These are phyloP conservation scores for Cotesia congregata DNA, from an alignment of 2,888 invertebrate genomes.

Conservation along the genomic window DNA sequence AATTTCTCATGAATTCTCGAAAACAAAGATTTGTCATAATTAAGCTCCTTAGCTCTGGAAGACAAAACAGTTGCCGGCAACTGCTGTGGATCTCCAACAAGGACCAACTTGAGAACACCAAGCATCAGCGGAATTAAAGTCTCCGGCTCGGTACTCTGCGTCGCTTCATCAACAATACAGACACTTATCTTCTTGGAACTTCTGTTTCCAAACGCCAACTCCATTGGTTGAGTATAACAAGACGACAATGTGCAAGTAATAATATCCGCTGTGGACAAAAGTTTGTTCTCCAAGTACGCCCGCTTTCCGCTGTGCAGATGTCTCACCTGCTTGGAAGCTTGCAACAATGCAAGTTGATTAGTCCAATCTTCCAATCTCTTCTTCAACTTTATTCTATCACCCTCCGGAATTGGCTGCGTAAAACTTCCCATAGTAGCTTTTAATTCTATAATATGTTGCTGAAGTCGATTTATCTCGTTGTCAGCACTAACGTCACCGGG, in stretches of 20 bases:
- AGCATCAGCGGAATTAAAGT: conserved; percentile 84
- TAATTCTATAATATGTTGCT: conserved; percentile 9
- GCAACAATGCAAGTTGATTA: neutral
- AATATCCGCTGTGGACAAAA: conserved; percentile 77
- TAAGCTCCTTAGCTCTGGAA: conserved; percentile 79
- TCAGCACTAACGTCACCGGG: conserved; percentile 20
- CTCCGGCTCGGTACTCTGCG: conserved; percentile 88
- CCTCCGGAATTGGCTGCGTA: neutral
- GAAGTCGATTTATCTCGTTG: conserved; percentile 37
- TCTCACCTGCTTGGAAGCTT: neutral
- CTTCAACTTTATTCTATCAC: neutral
- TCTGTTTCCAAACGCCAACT: conserved; percentile 57
- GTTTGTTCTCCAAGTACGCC: conserved; percentile 51
- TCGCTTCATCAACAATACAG: conserved; percentile 90
- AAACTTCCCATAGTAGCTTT: neutral
- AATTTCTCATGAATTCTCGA: conserved; percentile 78
- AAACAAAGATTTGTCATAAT: conserved; percentile 83
- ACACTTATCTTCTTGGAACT: conserved; percentile 54
- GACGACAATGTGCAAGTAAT: conserved; percentile 81
- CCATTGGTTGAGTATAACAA: conserved; percentile 67
- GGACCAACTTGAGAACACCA: conserved; percentile 80
- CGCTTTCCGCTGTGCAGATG: neutral
- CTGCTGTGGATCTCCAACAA: conserved; percentile 91
- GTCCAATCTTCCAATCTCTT: neutral
- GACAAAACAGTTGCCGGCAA: conserved; percentile 86